Conservation (phyloP, 2,113 vertebrate genomes). For the Pelusios castaneus region DNA sequence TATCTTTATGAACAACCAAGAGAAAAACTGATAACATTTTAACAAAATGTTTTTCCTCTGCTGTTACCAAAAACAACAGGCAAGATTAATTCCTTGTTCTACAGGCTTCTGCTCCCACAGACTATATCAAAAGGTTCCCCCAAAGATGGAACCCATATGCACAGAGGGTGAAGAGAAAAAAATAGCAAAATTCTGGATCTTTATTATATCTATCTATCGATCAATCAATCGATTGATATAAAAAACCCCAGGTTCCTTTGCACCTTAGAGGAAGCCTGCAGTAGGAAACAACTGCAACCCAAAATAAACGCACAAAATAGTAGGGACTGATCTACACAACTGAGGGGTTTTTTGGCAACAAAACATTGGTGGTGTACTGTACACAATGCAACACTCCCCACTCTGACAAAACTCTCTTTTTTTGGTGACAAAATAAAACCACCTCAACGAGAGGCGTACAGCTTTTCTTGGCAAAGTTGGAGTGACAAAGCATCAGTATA, state of each 20-base stretch:
- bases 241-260: too few species aligned
- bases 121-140: not conserved
- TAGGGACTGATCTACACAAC: not conserved
- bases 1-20: not conserved
- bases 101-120: not conserved
- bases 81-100: not conserved
- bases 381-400: too few species aligned
- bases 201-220: not conserved
- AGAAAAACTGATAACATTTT: not conserved
- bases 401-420: too few species aligned
- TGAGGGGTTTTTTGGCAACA: too few species aligned
- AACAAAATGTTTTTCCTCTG: not conserved
- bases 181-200: not conserved
- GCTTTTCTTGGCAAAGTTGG: too few species aligned
- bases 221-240: too few species aligned
- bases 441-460: too few species aligned
- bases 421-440: too few species aligned
- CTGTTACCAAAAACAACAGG: not conserved
- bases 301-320: not conserved
- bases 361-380: too few species aligned
- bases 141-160: not conserved
- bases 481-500: too few species aligned
- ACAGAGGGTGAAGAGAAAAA: not conserved
- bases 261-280: not conserved
- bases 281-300: not conserved